Base-by-base conservation (phyloP, 2,888 invertebrate genomes). In the Ctenicera cuprea region DNA sequence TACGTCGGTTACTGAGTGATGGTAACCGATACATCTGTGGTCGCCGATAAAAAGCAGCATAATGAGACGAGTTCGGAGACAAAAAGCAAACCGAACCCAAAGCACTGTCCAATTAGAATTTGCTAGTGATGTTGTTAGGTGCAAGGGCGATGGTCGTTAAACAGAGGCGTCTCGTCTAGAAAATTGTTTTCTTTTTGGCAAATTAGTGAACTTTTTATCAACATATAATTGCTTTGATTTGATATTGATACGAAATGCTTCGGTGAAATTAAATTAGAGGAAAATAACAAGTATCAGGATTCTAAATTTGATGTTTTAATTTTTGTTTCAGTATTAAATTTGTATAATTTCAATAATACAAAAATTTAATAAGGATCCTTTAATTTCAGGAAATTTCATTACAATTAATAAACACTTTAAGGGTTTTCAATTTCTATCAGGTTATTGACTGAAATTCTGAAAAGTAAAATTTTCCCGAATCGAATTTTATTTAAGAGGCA, bases 1-100 rank as follows among this genome's bases (percentile, higher is more conserved):
- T 59, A 62, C 61, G 66, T 52, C 59, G 66, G 66, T 72, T 66
- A 66, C 37, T 73, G 71, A 70, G 75, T 77, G 79, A 77, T 77
- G 78, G 81, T 79, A 82, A 82, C 79, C 72, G 82, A 82, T 82
- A 81, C 79, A 78, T 79, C 77, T 80, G 82, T 80, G 78, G 77
- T 70, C 73, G 69, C 73, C 77, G 77, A 79, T 80, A 79, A 79
- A 74, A 79, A 80, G 79, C 80, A 61, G 76, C 76, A 80, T 81
- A 81, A 82, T 82, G 80, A 82, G 80, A 78, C 74, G 78, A 76
- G 77, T 77, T 76, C 76, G 65, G 74, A 78, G 80, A 80, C 81
- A 80, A 81, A 81, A 80, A 80, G 79, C 80, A 72, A 74, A 77
- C 78, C 76, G 70, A 78, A 76, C 74, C 77, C 71, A 74, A 76